These are phyloP conservation scores for Drosophila phalerata DNA, from an alignment of 2,888 invertebrate species.

Conservation along the genomic window DNA sequence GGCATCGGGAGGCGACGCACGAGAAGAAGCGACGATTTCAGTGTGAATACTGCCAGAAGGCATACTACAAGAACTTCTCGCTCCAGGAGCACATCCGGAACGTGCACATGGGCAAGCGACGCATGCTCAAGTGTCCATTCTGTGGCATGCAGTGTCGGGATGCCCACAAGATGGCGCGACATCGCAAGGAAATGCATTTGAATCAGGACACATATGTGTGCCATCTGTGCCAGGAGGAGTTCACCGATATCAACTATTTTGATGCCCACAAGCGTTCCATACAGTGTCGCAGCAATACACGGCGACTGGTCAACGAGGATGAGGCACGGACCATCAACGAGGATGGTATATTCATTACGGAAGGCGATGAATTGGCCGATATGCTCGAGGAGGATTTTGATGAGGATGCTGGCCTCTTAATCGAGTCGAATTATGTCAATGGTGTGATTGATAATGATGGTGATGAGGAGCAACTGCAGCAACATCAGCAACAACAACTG, in stretches of 20 bases:
- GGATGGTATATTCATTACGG: constrained; percentile 9
- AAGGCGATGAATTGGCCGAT: constrained; percentile 13
- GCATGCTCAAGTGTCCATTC: constrained; percentile 82
- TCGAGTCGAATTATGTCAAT: constrained; percentile 26
- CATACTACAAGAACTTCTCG: constrained; percentile 82
- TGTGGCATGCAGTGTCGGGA: constrained; percentile 83
- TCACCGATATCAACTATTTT: constrained; percentile 82
- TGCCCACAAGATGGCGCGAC: constrained; percentile 83
- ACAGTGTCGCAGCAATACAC: constrained; percentile 82
- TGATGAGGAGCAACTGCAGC: constrained; percentile 6
- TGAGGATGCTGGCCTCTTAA: constrained; percentile 64
- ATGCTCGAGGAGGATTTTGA: constrained; percentile 67
- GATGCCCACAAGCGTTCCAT: constrained; percentile 83
- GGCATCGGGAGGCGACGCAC: constrained; percentile 82
- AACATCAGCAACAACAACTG: neutral
- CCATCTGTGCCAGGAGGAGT: constrained; percentile 80
- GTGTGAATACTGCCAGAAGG: constrained; percentile 78
- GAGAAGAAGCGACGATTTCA: constrained; percentile 81
- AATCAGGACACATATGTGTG: constrained; percentile 79
- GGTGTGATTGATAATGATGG: constrained; percentile 8
- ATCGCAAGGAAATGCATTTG: constrained; percentile 81
- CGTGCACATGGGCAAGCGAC: constrained; percentile 81
- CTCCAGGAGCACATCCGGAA: constrained; percentile 82
- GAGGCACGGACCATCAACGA: neutral
- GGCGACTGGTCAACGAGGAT: constrained; percentile 43